Evolutionary conservation across 2,888 invertebrate species (phyloP), one percentile per base, ranked within the genome.

Genomic region (Eupithecia tripunctaria): DNA sequence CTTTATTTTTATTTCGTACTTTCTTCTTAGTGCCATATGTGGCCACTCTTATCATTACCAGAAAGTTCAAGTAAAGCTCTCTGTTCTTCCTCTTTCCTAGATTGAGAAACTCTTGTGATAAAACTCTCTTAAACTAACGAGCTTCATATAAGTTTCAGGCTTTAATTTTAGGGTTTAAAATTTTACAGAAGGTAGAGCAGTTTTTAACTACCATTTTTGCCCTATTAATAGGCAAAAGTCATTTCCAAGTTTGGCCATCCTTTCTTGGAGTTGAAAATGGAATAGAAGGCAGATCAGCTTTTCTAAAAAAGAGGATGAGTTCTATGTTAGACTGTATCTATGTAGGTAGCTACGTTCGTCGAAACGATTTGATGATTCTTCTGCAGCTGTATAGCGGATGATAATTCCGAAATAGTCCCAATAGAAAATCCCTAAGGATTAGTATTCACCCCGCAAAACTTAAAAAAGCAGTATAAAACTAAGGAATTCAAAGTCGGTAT

Each of bases 11-110:
- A 67, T 67, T 67, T 47, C 29, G 14, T 32, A n/a, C 51, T 67
- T 64, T 36, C 64, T 64, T 32, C 32, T 64, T 41, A 64, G 64
- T 41, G 64, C 38, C 64, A 64, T 64, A 36, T 64, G 64, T 36
- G 64, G 38, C 38, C 38, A 25, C 64, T 38, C 38, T 64, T 63
- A 63, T 63, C 38, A 25, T 64, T 36, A 36, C 38, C 12, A 64
- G 25, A 36, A 32, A 63, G 29, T 32, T 29, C 7, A 29, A 29
- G 18, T 5, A n/a, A 8, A n/a, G 62, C 18, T 32, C 18, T 62
- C 36, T 36, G n/a, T 63, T 63, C n/a, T 36, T 12, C 62, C 36
- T 32, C 32, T 63, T 63, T 63, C n/a, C 56, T 56, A 25, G 56
- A 25, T 56, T 25, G 51, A 51, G 25, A 51, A 56, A 12, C 21